These are phyloP conservation scores for Pristionchus japonicus DNA, from an alignment of 2,888 invertebrate species.

Conservation along the genomic window DNA sequence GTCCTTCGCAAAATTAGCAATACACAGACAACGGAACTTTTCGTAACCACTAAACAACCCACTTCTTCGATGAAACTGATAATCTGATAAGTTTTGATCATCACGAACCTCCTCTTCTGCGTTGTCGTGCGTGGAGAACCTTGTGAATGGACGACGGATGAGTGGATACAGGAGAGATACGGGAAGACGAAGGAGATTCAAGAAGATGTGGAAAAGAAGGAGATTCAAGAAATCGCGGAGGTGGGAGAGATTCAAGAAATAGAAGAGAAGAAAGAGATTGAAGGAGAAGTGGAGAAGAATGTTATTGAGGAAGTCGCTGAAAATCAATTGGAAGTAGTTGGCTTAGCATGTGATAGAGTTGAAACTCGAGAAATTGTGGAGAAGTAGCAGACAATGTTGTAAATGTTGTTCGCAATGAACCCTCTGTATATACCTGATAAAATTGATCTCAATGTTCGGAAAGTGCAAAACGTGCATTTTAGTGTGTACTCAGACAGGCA, in stretches of 20 bases:
- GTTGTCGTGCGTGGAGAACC: conserved; percentile 66
- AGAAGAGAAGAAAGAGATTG: not conserved
- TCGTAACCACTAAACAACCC: too few relatives aligned
- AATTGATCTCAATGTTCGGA: too few relatives aligned
- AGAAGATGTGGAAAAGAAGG: not conserved
- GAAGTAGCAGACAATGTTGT: too few relatives aligned
- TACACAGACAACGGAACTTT: too few relatives aligned
- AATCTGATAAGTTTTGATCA: conserved; percentile 59
- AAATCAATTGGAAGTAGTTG: too few relatives aligned
- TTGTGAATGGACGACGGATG: conserved; percentile 64
- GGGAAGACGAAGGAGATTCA: not conserved
- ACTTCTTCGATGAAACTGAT: too few relatives aligned
- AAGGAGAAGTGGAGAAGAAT: not conserved
- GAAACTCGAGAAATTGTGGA: not conserved
- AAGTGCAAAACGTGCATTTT: too few relatives aligned
- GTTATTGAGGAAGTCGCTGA: not conserved
- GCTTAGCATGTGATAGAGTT: too few relatives aligned
- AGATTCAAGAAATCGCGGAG: not conserved
- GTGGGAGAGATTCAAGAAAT: not conserved
- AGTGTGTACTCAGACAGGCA: too few relatives aligned
- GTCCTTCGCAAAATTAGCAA: too few relatives aligned
- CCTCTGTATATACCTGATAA: too few relatives aligned
- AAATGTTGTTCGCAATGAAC: too few relatives aligned
- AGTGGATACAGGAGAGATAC: not conserved
- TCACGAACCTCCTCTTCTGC: conserved; percentile 64